Conservation (phyloP, 2,797 vertebrate genomes). For the Sebastes diaconus region DNA sequence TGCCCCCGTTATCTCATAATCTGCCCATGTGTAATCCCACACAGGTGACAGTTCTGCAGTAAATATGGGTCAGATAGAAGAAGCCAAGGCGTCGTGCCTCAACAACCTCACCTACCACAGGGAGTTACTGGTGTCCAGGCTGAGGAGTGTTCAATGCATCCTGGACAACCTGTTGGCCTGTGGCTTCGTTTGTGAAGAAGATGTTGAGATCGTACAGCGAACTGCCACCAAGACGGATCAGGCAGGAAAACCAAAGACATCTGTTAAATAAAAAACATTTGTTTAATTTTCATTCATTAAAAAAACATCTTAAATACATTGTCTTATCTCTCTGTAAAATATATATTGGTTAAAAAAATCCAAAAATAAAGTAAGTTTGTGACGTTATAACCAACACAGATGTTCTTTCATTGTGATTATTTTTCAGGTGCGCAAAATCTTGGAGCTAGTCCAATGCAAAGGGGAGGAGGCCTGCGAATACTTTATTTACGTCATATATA, state of each 20-base stretch:
- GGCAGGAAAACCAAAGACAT: conserved; percentile 69
- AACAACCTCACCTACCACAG: conserved; percentile 83
- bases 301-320: neutral
- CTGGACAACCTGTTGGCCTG: conserved; percentile 88
- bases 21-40: neutral
- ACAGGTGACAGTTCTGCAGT: conserved; percentile 12
- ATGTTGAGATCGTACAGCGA: conserved; percentile 87
- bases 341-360: neutral
- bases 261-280: too few relatives aligned
- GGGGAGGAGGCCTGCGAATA: conserved; percentile 92
- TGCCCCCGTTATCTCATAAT: neutral
- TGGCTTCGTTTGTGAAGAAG: conserved; percentile 89
- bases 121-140: conserved; percentile 86
- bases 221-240: conserved; percentile 88
- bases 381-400: neutral
- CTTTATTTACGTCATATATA: conserved; percentile 87
- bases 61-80: conserved; percentile 34
- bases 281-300: neutral
- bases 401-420: neutral
- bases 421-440: conserved; percentile 89
- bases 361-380: neutral
- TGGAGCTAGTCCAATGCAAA: conserved; percentile 94
- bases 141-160: conserved; percentile 89
- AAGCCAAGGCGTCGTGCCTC: conserved; percentile 30
- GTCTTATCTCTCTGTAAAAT: neutral